These are phyloP conservation scores for Hedychridium roseum DNA, from an alignment of 2,888 invertebrate species.

Conservation along the genomic window DNA sequence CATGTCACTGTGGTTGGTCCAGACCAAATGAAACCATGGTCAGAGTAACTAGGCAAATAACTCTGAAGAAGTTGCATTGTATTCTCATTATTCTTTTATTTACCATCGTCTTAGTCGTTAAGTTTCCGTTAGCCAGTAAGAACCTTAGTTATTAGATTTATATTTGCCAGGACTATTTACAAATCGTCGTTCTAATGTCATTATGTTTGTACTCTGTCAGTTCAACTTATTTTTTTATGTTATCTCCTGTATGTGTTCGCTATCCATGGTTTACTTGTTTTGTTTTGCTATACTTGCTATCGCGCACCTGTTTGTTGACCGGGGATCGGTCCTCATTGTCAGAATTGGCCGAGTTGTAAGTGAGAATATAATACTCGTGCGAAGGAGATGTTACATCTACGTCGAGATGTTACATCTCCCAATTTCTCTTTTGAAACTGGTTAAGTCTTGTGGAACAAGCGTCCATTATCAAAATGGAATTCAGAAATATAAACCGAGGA, in stretches of 20 bases:
- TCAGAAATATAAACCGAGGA: too few relatives aligned
- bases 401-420: too few relatives aligned
- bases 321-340: neutral
- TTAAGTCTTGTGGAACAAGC: too few relatives aligned
- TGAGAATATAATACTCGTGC: too few relatives aligned
- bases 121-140: slow-evolving; percentile 22
- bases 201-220: neutral
- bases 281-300: neutral
- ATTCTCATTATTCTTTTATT: neutral
- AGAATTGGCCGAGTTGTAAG: neutral
- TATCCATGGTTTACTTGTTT: neutral
- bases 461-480: too few relatives aligned
- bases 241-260: neutral
- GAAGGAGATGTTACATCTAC: too few relatives aligned
- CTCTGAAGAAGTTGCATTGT: neutral
- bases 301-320: neutral
- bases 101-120: neutral
- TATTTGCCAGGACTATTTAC: neutral
- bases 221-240: neutral
- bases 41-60: neutral
- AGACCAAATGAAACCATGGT: neutral
- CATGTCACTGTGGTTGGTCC: neutral
- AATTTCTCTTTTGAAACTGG: too few relatives aligned
- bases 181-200: too few relatives aligned
- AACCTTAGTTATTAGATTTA: neutral